These are phyloP conservation scores for Venustaconcha ellipsiformis DNA, from an alignment of 1,140 invertebrate species.

Conservation along the genomic window DNA sequence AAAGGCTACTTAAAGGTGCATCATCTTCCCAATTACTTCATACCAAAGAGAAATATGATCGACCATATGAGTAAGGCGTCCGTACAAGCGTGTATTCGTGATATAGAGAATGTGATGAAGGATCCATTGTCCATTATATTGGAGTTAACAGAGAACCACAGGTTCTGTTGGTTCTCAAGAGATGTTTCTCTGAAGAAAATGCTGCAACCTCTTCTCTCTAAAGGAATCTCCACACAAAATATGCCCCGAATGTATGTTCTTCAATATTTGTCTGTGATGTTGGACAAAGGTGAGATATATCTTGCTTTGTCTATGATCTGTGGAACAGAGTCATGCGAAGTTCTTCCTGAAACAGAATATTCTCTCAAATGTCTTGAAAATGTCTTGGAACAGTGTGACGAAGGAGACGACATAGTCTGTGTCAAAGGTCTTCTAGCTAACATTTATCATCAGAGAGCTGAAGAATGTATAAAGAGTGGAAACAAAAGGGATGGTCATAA, in stretches of 20 bases:
- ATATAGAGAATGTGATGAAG: constrained; percentile 3
- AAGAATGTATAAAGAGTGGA: too few species aligned
- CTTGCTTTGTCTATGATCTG: constrained; percentile 9
- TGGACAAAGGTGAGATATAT: constrained; percentile 12
- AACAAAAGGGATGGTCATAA: not conserved
- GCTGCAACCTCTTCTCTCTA: not conserved
- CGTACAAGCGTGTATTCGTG: not conserved
- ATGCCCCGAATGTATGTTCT: not conserved
- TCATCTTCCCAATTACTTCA: constrained; percentile 11
- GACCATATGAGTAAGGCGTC: not conserved
- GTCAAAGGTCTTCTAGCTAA: constrained; percentile 7
- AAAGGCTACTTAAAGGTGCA: not conserved
- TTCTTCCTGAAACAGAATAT: not conserved
- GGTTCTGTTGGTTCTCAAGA: constrained; percentile 11
- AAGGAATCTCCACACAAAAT: not conserved
- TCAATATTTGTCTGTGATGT: constrained; percentile 4
- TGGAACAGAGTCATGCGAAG: not conserved
- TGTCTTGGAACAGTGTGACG: not conserved
- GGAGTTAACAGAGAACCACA: not conserved
- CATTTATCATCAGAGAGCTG: constrained; percentile 7
- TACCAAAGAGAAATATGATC: constrained; percentile 5
- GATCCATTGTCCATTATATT: not conserved
- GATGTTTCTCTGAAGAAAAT: constrained; percentile 1
- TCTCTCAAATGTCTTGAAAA: not conserved
- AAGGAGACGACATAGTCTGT: too few species aligned